Conservation (phyloP, 2,113 vertebrate genomes). For the Sterrhoptilus dennistouni region DNA sequence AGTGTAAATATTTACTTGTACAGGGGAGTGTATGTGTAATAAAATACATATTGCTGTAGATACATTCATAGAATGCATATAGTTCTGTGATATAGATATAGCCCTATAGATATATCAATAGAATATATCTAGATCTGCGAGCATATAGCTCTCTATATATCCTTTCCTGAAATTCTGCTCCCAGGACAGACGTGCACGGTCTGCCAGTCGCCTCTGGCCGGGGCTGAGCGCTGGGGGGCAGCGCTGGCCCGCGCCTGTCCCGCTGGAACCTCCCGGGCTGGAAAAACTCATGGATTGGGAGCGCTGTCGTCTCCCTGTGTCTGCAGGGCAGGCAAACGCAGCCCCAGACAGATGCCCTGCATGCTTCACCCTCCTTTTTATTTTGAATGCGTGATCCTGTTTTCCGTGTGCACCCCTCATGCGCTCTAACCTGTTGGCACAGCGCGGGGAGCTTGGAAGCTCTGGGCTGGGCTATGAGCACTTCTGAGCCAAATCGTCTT, state of each 20-base stretch:
- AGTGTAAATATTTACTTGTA: not conserved
- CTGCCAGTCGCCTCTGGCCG: not conserved
- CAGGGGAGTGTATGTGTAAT: accelerated
- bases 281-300: accelerated
- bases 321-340: not conserved
- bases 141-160: accelerated
- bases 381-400: not conserved
- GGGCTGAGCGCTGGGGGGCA: slow-evolving; percentile 36
- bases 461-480: accelerated
- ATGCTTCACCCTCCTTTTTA: not conserved
- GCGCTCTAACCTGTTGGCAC: accelerated
- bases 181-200: accelerated
- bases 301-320: accelerated
- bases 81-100: too few species aligned
- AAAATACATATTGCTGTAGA: not conserved
- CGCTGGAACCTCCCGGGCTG: accelerated
- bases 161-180: accelerated
- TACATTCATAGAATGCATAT: not conserved
- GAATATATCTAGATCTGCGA: not conserved
- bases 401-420: not conserved
- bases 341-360: not conserved
- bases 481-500: not conserved
- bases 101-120: not conserved
- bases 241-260: not conserved
- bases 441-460: not conserved